Evolutionary conservation across 2,888 invertebrate species (phyloP).

Genomic region (Sinhomidia bicolor): DNA sequence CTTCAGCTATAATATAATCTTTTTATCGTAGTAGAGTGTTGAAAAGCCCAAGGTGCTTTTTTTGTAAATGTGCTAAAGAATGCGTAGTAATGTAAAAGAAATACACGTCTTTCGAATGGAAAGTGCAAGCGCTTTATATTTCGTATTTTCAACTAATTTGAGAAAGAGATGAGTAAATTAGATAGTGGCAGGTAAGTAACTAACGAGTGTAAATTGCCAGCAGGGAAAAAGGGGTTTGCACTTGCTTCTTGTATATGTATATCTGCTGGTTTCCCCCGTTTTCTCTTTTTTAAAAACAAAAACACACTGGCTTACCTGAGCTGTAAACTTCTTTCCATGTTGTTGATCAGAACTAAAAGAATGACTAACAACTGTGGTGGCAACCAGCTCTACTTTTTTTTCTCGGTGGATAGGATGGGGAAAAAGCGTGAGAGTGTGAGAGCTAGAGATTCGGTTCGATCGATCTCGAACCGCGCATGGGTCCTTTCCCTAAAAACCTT

Average conservation of each 20-base stretch:
- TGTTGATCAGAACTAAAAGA: slow-evolving; percentile 64
- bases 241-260: no score
- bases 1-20: not conserved
- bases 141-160: slow-evolving; percentile 29
- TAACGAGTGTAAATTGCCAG: not conserved
- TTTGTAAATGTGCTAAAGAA: not conserved
- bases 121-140: not conserved
- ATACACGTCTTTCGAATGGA: no score
- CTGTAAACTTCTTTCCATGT: slow-evolving; percentile 71
- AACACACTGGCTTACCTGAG: slow-evolving; percentile 65
- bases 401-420: slow-evolving; percentile 40
- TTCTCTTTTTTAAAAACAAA: slow-evolving; percentile 43
- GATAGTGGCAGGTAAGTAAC: slow-evolving; percentile 8
- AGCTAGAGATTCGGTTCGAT: slow-evolving; percentile 76
- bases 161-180: slow-evolving; percentile 30
- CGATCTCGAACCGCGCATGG: slow-evolving; percentile 77
- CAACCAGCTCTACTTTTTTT: slow-evolving; percentile 53
- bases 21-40: no score
- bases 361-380: slow-evolving; percentile 60
- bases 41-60: not conserved
- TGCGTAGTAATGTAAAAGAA: no score
- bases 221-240: not conserved
- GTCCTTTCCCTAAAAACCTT: slow-evolving; percentile 70
- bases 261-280: slow-evolving; percentile 28
- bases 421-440: slow-evolving; percentile 60